Evolutionary conservation across 2,888 invertebrate genomes (phyloP).

Genomic region (Leistus spinibarbis): DNA sequence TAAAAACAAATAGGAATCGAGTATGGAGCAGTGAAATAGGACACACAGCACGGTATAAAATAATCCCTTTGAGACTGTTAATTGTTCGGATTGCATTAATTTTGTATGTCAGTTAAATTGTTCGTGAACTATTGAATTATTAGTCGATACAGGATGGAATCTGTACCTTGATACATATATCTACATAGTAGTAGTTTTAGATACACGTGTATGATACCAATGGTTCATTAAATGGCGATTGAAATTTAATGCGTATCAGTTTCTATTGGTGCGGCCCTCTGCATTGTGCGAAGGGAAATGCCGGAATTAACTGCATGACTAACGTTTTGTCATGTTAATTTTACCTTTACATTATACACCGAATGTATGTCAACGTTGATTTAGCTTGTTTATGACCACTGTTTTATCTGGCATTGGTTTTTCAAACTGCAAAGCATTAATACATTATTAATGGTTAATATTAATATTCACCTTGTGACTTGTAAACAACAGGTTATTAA

Average conservation of each 20-base stretch:
- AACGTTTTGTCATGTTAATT: not conserved
- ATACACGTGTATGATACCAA: constrained; percentile 1
- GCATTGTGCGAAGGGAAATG: not conserved
- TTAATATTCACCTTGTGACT: too few species aligned
- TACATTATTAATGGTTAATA: not conserved
- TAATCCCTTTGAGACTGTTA: not conserved
- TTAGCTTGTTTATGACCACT: not conserved
- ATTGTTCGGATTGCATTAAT: not conserved
- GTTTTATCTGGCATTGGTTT: not conserved
- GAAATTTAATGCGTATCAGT: constrained; percentile 4
- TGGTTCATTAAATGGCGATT: constrained; percentile 20
- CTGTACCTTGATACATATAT: not conserved
- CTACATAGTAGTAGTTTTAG: not conserved
- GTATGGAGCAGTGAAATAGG: not conserved
- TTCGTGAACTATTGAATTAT: not conserved
- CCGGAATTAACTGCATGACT: not conserved
- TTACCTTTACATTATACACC: not conserved
- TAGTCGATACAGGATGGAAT: constrained; percentile 2
- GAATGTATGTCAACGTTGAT: not conserved
- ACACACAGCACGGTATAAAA: not conserved
- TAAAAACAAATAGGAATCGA: not conserved
- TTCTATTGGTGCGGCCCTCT: not conserved
- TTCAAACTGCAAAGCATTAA: not conserved
- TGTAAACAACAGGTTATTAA: too few species aligned
- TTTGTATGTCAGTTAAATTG: not conserved